Conservation (phyloP, 2,797 vertebrate genomes). For the Furcifer pardalis region DNA sequence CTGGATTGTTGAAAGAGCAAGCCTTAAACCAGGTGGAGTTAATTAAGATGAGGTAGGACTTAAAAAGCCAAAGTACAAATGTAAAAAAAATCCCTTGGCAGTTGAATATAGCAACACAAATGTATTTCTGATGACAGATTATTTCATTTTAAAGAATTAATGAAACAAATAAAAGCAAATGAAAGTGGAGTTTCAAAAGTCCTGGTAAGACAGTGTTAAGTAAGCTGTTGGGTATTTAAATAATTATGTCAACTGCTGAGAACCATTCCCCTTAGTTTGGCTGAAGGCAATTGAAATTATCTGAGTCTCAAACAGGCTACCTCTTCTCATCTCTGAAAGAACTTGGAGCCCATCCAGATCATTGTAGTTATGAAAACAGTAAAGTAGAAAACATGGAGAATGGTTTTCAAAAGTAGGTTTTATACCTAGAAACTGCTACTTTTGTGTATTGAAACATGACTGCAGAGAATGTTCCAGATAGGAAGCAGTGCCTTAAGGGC, state of each 20-base stretch:
- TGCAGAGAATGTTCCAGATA: not conserved
- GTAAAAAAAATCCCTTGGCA: conserved; percentile 30
- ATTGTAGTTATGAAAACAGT: not conserved
- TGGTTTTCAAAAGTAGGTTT: not conserved
- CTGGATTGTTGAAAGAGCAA: conserved; percentile 64
- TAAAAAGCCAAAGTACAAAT: conserved; percentile 24
- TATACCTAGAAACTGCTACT: not conserved
- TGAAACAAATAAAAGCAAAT: conserved; percentile 40
- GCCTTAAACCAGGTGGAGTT: conserved; percentile 70
- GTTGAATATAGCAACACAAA: conserved; percentile 52
- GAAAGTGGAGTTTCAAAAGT: conserved; percentile 37
- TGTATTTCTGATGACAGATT: conserved; percentile 62
- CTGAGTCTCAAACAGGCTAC: not conserved
- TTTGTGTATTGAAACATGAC: not conserved
- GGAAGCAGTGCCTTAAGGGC: not conserved
- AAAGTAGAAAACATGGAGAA: not conserved
- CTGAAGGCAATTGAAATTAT: not conserved
- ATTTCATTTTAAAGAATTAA: conserved; percentile 35
- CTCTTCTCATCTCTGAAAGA: not conserved
- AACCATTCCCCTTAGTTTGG: not conserved
- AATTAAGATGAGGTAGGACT: conserved; percentile 65
- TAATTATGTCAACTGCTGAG: not conserved
- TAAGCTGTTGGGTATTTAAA: not conserved
- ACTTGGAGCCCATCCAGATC: not conserved
- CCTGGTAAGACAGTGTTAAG: not conserved